Evolutionary conservation across 2,797 vertebrate species (phyloP).

Genomic region (Denticeps clupeoides): DNA sequence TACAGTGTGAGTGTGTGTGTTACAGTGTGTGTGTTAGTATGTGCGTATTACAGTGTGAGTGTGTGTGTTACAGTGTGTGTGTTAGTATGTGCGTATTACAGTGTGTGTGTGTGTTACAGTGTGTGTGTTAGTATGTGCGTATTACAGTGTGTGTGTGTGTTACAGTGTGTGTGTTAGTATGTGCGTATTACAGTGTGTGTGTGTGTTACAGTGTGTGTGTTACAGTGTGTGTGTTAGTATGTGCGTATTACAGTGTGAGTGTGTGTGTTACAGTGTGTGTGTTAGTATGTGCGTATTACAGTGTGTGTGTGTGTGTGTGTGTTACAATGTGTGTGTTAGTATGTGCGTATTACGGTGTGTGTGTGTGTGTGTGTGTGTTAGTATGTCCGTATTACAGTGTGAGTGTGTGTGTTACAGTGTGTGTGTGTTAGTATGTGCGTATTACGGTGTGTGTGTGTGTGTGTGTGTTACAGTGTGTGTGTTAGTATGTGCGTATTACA

Average conservation of each 20-base stretch:
- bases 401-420: too few relatives aligned
- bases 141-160: background rate
- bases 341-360: too few relatives aligned
- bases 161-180: slow-evolving; percentile 34
- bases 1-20: slow-evolving; percentile 1
- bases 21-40: background rate
- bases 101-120: background rate
- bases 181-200: slow-evolving; percentile 27
- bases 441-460: too few relatives aligned
- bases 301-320: slow-evolving; percentile 12
- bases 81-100: background rate
- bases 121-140: slow-evolving; percentile 6
- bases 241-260: too few relatives aligned
- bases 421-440: too few relatives aligned
- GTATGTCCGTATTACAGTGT: too few relatives aligned
- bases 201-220: background rate
- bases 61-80: background rate
- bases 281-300: slow-evolving; percentile 4
- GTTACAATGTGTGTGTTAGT: background rate
- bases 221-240: slow-evolving; percentile 1
- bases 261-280: background rate
- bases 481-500: too few relatives aligned
- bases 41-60: background rate
- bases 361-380: slow-evolving; percentile 17
- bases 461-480: too few relatives aligned